These are phyloP conservation scores for Crocallis elinguaria DNA, from an alignment of 2,888 invertebrate species.

Conservation along the genomic window DNA sequence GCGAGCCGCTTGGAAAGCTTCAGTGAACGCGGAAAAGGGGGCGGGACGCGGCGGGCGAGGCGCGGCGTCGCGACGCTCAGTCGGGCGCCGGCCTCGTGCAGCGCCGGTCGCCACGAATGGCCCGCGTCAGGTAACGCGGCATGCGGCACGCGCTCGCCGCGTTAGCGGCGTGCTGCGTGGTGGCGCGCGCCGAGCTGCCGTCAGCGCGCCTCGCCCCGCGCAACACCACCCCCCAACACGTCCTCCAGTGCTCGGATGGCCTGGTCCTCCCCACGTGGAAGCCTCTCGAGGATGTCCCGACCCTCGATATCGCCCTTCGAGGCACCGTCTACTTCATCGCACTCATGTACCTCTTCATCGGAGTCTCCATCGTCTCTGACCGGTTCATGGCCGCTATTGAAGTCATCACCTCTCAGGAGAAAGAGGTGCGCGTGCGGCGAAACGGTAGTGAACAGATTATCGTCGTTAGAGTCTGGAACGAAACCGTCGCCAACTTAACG, in stretches of 20 bases:
- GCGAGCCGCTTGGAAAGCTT: slow-evolving; percentile 42
- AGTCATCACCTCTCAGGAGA: slow-evolving; percentile 99
- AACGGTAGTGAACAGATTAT: slow-evolving; percentile 95
- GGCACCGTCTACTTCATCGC: slow-evolving; percentile 95
- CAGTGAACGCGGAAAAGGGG: slow-evolving; percentile 36
- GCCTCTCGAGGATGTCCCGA: slow-evolving; percentile 91
- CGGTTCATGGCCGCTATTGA: slow-evolving; percentile 99
- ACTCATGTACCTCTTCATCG: slow-evolving; percentile 98
- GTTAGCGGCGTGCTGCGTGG: slow-evolving; percentile 78
- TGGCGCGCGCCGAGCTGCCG: slow-evolving; percentile 73
- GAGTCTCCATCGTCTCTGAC: slow-evolving; percentile 99
- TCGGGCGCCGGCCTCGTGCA: slow-evolving; percentile 80
- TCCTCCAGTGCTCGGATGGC: slow-evolving; percentile 90
- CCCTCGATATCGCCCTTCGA: slow-evolving; percentile 91
- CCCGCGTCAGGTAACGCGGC: slow-evolving; percentile 71
- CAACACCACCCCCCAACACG: slow-evolving; percentile 69
- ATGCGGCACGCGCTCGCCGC: slow-evolving; percentile 81
- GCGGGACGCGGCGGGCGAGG: slow-evolving; percentile 42
- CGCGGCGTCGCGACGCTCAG: slow-evolving; percentile 68
- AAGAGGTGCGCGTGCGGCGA: slow-evolving; percentile 95
- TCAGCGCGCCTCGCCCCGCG: slow-evolving; percentile 66
- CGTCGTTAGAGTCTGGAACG: slow-evolving; percentile 98
- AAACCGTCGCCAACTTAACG: slow-evolving; percentile 99
- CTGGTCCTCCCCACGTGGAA: slow-evolving; percentile 95
- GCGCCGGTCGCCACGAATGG: slow-evolving; percentile 76